Evolutionary conservation across 2,888 invertebrate species (phyloP).

Genomic region (Stenurella melanura): DNA sequence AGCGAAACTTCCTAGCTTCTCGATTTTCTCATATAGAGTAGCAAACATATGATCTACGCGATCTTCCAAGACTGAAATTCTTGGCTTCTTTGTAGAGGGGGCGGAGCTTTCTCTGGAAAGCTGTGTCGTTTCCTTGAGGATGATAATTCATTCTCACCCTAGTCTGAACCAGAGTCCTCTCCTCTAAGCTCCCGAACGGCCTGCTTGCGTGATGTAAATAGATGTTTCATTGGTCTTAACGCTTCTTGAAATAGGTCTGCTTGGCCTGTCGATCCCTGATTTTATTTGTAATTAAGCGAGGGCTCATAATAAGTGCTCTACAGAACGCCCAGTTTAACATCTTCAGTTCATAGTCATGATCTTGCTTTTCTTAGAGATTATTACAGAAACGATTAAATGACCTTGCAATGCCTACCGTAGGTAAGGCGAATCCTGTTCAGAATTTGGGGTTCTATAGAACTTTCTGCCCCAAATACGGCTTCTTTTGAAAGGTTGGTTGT

Average conservation of each 20-base stretch:
- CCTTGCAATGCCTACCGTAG: neutral
- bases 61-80: too few species aligned
- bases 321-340: slow-evolving; percentile 8
- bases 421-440: neutral
- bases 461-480: neutral
- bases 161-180: too few species aligned
- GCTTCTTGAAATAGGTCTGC: neutral
- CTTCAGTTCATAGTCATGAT: neutral
- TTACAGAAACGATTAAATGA: neutral
- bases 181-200: too few species aligned
- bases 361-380: neutral
- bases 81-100: too few species aligned
- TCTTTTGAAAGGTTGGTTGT: slow-evolving; percentile 5
- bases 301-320: neutral
- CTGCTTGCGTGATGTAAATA: too few species aligned
- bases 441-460: slow-evolving; percentile 1
- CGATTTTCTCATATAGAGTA: too few species aligned
- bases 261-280: neutral
- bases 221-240: neutral
- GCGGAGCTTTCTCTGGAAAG: too few species aligned
- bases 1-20: neutral
- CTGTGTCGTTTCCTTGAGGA: too few species aligned
- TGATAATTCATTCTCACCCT: too few species aligned
- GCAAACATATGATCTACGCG: too few species aligned
- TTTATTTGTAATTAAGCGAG: neutral